Percentiles rank a stretch among this genome's conserved stretches.
These are phyloP conservation scores for Syngnathus acus DNA, from an alignment of 2,797 vertebrate species.

Conservation along the genomic window DNA sequence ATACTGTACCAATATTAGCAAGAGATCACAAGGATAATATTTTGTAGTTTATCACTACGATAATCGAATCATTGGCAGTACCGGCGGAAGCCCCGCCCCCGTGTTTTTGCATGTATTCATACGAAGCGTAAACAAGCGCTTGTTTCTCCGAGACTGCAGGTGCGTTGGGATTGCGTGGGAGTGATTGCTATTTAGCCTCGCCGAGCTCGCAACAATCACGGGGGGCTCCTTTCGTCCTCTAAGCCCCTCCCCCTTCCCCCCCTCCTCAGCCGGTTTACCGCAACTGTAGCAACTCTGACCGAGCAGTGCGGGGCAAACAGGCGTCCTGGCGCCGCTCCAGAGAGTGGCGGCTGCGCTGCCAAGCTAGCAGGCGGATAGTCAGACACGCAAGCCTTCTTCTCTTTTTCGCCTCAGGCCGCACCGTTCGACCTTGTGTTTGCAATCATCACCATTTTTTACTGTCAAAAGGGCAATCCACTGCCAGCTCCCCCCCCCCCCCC, in stretches of 20 bases:
- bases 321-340: slow-evolving; percentile 77
- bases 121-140: not conserved
- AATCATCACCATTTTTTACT: slow-evolving; percentile 77
- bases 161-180: slow-evolving; percentile 70
- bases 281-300: slow-evolving; percentile 81
- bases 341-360: slow-evolving; percentile 70
- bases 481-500: slow-evolving; percentile 62
- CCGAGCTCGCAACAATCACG: slow-evolving; percentile 69
- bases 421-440: slow-evolving; percentile 74
- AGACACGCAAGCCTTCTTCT: slow-evolving; percentile 65
- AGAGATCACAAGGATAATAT: too few species aligned
- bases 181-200: slow-evolving; percentile 78
- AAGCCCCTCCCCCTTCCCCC: slow-evolving; percentile 37
- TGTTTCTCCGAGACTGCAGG: slow-evolving; percentile 43
- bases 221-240: slow-evolving; percentile 45
- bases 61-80: not conserved
- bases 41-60: too few species aligned
- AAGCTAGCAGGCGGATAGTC: slow-evolving; percentile 61
- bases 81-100: not conserved
- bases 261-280: slow-evolving; percentile 55
- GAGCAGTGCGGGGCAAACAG: slow-evolving; percentile 88
- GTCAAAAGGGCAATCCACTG: slow-evolving; percentile 69
- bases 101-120: not conserved
- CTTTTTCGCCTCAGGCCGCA: slow-evolving; percentile 67
- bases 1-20: too few species aligned